phyloP scores from a whole-genome alignment of 1,140 invertebrate genomes.

The Capitella teleta region DNA sequence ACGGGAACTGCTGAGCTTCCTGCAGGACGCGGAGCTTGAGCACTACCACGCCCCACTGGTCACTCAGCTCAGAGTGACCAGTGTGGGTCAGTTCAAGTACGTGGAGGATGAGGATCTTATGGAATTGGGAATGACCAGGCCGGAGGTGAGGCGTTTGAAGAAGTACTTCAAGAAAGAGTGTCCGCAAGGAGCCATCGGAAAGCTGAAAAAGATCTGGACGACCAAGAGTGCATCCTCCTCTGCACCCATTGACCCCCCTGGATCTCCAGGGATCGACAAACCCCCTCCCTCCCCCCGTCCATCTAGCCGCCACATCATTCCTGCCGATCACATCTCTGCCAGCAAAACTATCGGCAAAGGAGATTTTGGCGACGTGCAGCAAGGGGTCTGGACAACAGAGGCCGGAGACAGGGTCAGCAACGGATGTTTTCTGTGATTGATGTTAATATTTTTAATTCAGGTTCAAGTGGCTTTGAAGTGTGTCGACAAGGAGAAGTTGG shows the following conservation, averaged over 20 bases:
- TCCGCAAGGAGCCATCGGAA: slow-evolving; percentile 81
- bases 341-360: slow-evolving; percentile 90
- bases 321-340: slow-evolving; percentile 79
- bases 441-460: slow-evolving; percentile 35
- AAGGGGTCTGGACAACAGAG: slow-evolving; percentile 91
- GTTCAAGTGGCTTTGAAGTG: slow-evolving; percentile 97
- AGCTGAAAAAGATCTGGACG: slow-evolving; percentile 59
- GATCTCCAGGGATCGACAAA: neutral
- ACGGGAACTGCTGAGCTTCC: too few species aligned
- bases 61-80: slow-evolving; percentile 51
- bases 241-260: neutral
- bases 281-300: neutral
- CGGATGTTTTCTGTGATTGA: neutral
- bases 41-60: slow-evolving; percentile 69
- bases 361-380: slow-evolving; percentile 94
- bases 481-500: slow-evolving; percentile 82
- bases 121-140: slow-evolving; percentile 86
- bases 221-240: slow-evolving; percentile 4
- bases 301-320: slow-evolving; percentile 54
- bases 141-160: slow-evolving; percentile 82
- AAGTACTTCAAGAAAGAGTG: slow-evolving; percentile 85
- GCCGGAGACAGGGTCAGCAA: slow-evolving; percentile 66
- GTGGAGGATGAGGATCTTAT: slow-evolving; percentile 82
- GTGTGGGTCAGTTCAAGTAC: slow-evolving; percentile 89
- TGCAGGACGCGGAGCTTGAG: slow-evolving; percentile 77